These are phyloP conservation scores for Iphiclides podalirius DNA, from an alignment of 2,888 invertebrate species.

Conservation along the genomic window DNA sequence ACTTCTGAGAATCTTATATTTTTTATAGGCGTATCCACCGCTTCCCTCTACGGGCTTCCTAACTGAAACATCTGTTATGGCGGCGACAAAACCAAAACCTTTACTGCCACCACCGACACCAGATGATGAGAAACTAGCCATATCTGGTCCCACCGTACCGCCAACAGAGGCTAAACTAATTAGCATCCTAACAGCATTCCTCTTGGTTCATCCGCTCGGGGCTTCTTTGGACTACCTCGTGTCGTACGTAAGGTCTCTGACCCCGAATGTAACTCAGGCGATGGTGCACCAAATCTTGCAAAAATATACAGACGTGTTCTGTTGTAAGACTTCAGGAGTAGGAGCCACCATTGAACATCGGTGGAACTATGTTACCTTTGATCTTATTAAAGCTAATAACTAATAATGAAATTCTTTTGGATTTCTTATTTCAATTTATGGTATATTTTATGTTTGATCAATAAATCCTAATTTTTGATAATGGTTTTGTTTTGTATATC, in stretches of 20 bases:
- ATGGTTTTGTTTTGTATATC: not conserved
- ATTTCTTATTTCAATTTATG: no score
- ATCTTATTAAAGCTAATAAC: constrained; percentile 45
- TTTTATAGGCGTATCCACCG: constrained; percentile 34
- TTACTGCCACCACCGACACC: constrained; percentile 39
- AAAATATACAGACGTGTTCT: constrained; percentile 53
- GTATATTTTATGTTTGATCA: no score
- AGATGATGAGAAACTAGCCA: constrained; percentile 31
- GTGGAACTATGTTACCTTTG: constrained; percentile 55
- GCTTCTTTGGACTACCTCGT: constrained; percentile 57
- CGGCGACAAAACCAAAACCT: constrained; percentile 26
- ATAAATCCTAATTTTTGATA: not conserved
- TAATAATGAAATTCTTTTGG: no score
- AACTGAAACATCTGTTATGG: constrained; percentile 35
- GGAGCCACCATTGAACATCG: constrained; percentile 51
- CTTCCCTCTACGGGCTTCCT: constrained; percentile 29
- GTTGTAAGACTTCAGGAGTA: constrained; percentile 42
- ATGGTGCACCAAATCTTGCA: constrained; percentile 44
- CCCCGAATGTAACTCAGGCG: constrained; percentile 44
- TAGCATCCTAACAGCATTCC: constrained; percentile 61
- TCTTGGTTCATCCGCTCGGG: constrained; percentile 61
- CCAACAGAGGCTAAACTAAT: constrained; percentile 60
- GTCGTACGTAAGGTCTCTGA: constrained; percentile 55
- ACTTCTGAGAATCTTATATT: no score
- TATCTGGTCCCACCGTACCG: constrained; percentile 33